Conservation (phyloP, 2,113 vertebrate genomes). For the Tylochromis polylepis region DNA sequence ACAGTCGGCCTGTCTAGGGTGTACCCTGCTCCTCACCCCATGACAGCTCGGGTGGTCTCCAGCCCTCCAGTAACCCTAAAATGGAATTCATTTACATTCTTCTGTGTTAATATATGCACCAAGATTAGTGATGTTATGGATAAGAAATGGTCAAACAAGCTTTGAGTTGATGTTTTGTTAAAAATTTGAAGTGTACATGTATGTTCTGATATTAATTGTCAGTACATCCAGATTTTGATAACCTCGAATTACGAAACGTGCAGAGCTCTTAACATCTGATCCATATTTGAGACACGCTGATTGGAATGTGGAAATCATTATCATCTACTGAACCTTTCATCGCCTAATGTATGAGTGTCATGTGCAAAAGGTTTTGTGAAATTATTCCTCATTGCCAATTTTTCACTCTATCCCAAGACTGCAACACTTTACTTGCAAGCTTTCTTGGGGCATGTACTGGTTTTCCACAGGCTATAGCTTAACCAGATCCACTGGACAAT, state of each 20-base stretch:
- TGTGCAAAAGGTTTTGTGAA: neutral
- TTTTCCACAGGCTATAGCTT: constrained; percentile 50
- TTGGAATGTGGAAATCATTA: neutral
- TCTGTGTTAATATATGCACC: neutral
- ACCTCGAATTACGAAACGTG: neutral
- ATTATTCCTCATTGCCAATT: neutral
- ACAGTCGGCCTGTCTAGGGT: neutral
- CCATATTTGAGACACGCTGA: neutral
- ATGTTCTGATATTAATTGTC: neutral
- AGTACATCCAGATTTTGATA: neutral
- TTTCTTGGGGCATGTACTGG: constrained; percentile 43
- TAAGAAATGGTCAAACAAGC: neutral
- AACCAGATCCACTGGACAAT: constrained; percentile 37
- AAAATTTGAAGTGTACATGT: neutral
- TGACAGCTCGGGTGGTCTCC: neutral
- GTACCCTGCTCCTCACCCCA: neutral
- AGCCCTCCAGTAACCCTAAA: neutral
- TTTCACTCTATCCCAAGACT: neutral
- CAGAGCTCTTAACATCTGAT: neutral
- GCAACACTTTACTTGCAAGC: neutral
- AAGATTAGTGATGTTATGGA: neutral
- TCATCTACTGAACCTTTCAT: neutral
- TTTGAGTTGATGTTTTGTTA: neutral
- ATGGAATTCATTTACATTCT: neutral
- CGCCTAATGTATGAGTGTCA: neutral